Evolutionary conservation across 2,113 vertebrate genomes (phyloP).

Genomic region (Bagarius yarrelli): DNA sequence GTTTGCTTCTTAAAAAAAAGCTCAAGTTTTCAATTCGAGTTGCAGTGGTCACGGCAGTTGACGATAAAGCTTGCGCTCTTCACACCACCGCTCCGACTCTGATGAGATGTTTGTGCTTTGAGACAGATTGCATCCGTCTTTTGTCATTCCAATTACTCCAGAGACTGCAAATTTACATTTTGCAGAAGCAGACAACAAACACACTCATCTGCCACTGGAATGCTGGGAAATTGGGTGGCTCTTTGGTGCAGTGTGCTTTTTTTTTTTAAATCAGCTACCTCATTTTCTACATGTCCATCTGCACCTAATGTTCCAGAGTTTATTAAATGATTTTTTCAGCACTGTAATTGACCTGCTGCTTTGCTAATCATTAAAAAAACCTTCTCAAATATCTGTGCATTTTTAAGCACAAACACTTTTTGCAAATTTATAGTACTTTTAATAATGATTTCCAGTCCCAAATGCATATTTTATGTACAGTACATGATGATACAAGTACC

Average conservation of each 20-base stretch:
- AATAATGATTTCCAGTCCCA: conserved; percentile 44
- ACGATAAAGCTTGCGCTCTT: conserved; percentile 38
- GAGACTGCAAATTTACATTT: conserved; percentile 37
- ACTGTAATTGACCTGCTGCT: not conserved
- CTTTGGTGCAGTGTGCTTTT: conserved; percentile 27
- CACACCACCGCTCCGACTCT: conserved; percentile 43
- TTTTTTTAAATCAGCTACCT: conserved; percentile 18
- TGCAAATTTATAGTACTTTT: no score
- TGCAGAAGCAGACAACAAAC: conserved; percentile 45
- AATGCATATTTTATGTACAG: conserved; percentile 67
- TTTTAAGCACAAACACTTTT: no score
- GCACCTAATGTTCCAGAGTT: not conserved
- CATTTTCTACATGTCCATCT: conserved; percentile 11
- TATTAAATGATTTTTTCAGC: not conserved
- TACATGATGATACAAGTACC: not conserved
- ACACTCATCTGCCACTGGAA: conserved; percentile 29
- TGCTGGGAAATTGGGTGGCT: conserved; percentile 23
- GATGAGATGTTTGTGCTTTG: conserved; percentile 54
- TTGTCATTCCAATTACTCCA: conserved; percentile 56
- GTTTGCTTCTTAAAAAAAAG: not conserved
- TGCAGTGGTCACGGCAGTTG: conserved; percentile 32
- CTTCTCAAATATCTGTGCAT: not conserved
- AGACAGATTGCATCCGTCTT: conserved; percentile 50
- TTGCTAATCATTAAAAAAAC: conserved; percentile 2
- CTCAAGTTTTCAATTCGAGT: not conserved